A percentile compares a stretch with the other conserved stretches of the same genome.
Evolutionary conservation across 2,113 vertebrate genomes (phyloP).

Genomic region (Nerophis lumbriciformis): DNA sequence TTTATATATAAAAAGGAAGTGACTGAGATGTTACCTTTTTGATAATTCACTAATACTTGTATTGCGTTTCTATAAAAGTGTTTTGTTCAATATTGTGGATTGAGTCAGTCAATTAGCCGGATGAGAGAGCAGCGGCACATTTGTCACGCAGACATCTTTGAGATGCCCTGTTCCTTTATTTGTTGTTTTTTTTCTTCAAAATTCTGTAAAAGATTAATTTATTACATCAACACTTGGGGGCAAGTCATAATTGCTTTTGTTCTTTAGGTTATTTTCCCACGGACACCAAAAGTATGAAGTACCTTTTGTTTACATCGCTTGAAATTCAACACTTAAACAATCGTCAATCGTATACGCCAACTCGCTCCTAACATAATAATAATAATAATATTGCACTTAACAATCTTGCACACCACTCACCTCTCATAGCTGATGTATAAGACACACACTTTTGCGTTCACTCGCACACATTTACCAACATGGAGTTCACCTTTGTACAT

Average conservation of each 20-base stretch:
- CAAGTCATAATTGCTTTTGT: constrained; percentile 24
- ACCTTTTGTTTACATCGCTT: constrained; percentile 81
- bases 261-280: constrained; percentile 20
- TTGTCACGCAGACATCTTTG: constrained; percentile 23
- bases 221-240: constrained; percentile 24
- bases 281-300: constrained; percentile 62
- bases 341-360: constrained; percentile 63
- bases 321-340: constrained; percentile 75
- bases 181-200: constrained; percentile 24
- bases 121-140: neutral
- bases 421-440: constrained; percentile 59
- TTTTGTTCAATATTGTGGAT: neutral
- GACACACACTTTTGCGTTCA: constrained; percentile 54
- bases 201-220: constrained; percentile 45
- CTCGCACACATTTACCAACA: constrained; percentile 54
- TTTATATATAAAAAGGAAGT: constrained; percentile 15
- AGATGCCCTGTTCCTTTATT: constrained; percentile 32
- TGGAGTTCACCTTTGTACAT: constrained; percentile 67
- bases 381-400: constrained; percentile 90
- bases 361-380: constrained; percentile 63
- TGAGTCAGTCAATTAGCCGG: neutral
- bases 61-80: constrained; percentile 35
- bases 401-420: constrained; percentile 69
- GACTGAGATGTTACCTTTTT: constrained; percentile 38
- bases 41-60: constrained; percentile 44